Base-by-base conservation (phyloP, 1,140 invertebrate species). In the Onthophagus taurus region DNA sequence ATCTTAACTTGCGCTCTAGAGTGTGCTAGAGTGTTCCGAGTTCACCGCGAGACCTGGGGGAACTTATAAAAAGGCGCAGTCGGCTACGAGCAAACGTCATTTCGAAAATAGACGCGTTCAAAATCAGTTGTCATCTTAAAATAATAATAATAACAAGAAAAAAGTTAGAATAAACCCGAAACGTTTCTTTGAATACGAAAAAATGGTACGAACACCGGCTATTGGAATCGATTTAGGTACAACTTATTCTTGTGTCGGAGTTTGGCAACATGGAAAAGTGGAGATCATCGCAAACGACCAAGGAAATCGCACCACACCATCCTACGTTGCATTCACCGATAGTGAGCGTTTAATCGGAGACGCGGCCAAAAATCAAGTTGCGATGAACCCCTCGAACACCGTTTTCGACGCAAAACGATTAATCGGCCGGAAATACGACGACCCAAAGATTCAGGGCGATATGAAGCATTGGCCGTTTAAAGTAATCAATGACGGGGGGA, bases 271-370 rank as follows among this genome's bases (percentile, higher is more conserved):
- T 66, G 85, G 90, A 56, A 94, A 94, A 69, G 92, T 88, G 3
- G 85, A 91, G 64, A 89, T 91, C 57, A 89, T 91, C 54, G 83
- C 83, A 53, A 90, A 90, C 57, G 87, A 90, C 54, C 81, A 88
- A 63, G 88, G 87, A 91, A 75, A 96, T 93, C 63, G 94, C 92
- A 97, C 93, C 29, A 97, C 93, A 42, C 93, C 93, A 42, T 90
- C 85, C 51, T 97, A 95, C 75, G 93, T 97, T 31, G 91, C 91
- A 44, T 97, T 97, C 73, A 96, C 89, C 30, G 92, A 97, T 59
- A 91, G 84, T 8, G 92, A 97, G 68, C 81, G 93, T 64, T 78
- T 97, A 48, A 93, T 97, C 66, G 92, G 92, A 35, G 92, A 97
- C 76, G 90, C 91, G 48, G 92, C 92, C 52, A 96, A 97, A 67